Evolutionary conservation across 2,113 vertebrate genomes (phyloP).

Genomic region (Leptodactylus fuscus): DNA sequence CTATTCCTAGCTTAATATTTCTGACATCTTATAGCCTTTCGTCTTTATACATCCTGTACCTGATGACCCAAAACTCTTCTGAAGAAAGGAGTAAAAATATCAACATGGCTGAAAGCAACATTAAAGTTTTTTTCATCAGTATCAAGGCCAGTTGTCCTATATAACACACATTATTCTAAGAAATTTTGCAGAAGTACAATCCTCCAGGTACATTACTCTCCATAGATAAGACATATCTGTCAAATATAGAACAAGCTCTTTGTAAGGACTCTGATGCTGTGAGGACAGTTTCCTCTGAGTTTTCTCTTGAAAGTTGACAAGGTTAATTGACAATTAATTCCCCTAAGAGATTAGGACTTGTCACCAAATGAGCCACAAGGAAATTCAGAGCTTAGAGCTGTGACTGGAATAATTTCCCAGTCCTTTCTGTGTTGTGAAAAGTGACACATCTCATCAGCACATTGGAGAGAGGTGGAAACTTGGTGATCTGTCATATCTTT

Average conservation of each 20-base stretch:
- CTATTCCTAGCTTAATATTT: too few species aligned
- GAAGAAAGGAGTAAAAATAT: not conserved
- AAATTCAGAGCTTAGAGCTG: conserved; percentile 12
- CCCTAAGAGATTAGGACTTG: not conserved
- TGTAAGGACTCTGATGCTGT: not conserved
- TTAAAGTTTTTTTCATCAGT: not conserved
- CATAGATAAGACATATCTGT: conserved; percentile 45
- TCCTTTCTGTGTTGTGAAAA: not conserved
- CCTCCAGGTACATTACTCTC: not conserved
- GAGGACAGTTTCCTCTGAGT: conserved; percentile 12
- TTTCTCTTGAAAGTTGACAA: conserved; percentile 47
- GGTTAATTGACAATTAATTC: conserved; percentile 58
- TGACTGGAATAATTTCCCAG: conserved; percentile 41
- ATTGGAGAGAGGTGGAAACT: conserved; percentile 28
- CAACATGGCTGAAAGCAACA: not conserved
- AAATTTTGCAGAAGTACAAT: not conserved
- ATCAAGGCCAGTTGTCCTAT: not conserved
- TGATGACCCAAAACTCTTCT: not conserved
- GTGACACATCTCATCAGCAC: conserved; percentile 34
- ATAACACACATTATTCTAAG: not conserved
- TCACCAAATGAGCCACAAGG: conserved; percentile 19
- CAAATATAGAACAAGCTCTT: not conserved
- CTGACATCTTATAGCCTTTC: too few species aligned
- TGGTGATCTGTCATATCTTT: conserved; percentile 29
- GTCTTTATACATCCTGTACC: too few species aligned